A percentile compares a stretch with the other conserved stretches of the same genome.
Conservation (phyloP, 2,888 invertebrate species). For the Terebella lapidaria region DNA sequence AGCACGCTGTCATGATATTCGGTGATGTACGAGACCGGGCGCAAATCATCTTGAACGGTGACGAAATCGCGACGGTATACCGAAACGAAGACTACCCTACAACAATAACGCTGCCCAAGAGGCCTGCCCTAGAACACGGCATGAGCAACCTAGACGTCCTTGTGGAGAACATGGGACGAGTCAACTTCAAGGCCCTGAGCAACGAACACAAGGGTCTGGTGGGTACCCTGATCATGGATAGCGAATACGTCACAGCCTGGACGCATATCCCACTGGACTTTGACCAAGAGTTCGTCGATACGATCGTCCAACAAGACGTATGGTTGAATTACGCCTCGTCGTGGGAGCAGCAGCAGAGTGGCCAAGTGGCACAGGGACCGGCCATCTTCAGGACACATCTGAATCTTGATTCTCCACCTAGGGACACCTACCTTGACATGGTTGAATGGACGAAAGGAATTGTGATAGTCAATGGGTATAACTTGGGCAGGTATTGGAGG, state of each 20-base stretch:
- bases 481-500: conserved; percentile 15
- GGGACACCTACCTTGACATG: conserved; percentile 16
- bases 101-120: background rate
- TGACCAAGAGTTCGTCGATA: conserved; percentile 7
- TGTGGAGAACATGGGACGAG: conserved; percentile 25
- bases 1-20: conserved; percentile 22
- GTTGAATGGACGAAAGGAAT: conserved; percentile 13
- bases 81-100: background rate
- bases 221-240: conserved; percentile 8
- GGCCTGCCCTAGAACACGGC: conserved; percentile 27
- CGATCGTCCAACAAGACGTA: background rate
- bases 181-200: conserved; percentile 16
- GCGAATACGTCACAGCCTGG: conserved; percentile 8
- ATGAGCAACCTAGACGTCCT: conserved; percentile 21
- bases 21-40: conserved; percentile 55
- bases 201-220: conserved; percentile 16
- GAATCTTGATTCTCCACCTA: background rate
- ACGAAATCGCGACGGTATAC: background rate
- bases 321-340: too few relatives aligned
- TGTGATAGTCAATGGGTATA: conserved; percentile 14
- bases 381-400: background rate
- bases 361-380: background rate
- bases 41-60: conserved; percentile 20
- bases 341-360: background rate
- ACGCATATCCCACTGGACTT: conserved; percentile 19